Conservation (phyloP, 2,888 invertebrate species). For the Enoplolaimus lenunculus region DNA sequence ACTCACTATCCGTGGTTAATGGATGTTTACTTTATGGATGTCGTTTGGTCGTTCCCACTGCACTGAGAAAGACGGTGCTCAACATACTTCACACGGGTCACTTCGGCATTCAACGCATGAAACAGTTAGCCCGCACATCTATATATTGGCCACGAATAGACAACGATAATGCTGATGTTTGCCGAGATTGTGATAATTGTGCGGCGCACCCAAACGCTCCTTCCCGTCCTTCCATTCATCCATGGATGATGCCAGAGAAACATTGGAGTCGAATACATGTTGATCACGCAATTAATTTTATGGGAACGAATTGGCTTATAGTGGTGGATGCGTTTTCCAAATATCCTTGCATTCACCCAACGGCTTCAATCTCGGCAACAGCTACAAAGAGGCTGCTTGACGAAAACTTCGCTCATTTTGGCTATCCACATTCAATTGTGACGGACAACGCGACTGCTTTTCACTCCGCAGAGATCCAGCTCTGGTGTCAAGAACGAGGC, state of each 20-base stretch:
- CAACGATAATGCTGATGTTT: background rate
- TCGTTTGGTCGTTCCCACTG: slow-evolving; percentile 1
- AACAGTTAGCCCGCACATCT: background rate
- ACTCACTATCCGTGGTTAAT: slow-evolving; percentile 20
- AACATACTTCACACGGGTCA: background rate
- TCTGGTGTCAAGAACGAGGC: background rate
- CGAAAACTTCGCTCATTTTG: slow-evolving; percentile 26
- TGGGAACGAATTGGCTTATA: slow-evolving; percentile 20
- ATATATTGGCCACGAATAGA: slow-evolving; percentile 10
- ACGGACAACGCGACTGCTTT: slow-evolving; percentile 29
- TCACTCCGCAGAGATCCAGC: background rate
- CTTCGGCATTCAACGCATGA: slow-evolving; percentile 6
- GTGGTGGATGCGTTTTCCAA: background rate
- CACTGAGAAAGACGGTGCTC: background rate
- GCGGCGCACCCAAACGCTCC: slow-evolving; percentile 11
- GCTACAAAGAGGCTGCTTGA: slow-evolving; percentile 25
- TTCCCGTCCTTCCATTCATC: slow-evolving; percentile 24
- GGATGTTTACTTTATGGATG: slow-evolving; percentile 25
- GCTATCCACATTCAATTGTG: slow-evolving; percentile 27
- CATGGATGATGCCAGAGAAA: slow-evolving; percentile 29
- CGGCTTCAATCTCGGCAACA: slow-evolving; percentile 17
- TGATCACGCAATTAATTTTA: slow-evolving; percentile 30
- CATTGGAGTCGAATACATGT: slow-evolving; percentile 30
- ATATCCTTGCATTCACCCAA: slow-evolving; percentile 14
- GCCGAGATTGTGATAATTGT: background rate